Base-by-base conservation (phyloP, 2,888 invertebrate genomes). In the Scelioninae gen. 1 region DNA sequence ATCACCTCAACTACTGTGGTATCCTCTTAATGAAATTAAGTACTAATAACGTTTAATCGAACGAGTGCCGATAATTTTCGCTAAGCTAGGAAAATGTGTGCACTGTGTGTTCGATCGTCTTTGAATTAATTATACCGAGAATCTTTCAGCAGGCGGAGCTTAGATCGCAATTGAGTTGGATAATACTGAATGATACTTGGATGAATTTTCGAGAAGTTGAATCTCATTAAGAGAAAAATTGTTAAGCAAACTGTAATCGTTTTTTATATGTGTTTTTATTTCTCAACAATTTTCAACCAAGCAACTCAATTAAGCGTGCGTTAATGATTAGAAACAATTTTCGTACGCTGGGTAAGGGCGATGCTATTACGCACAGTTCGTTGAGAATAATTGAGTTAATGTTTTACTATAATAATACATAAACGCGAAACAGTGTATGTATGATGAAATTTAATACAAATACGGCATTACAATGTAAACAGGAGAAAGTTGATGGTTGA, bases 11-110 rank as follows among this genome's bases (percentile, higher is more conserved):
- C n/a, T n/a, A n/a, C n/a, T n/a, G n/a, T n/a, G n/a, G n/a, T n/a
- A n/a, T n/a, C n/a, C n/a, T n/a, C n/a, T n/a, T n/a, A 75, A 65
- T 75, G 45, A 75, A 65, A 66, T 75, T 66, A 75, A 65, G 65
- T 75, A 56, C 62, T 38, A 65, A 55, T 63, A 74, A 74, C 63
- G 63, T 63, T 65, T 38, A 34, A 38, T 51, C 34, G 65, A 65
- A 65, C 65, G 38, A 43, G 8, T 40, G 47, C 32, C 29, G 29
- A 31, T 62, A 62, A 62, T 72, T 60, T 51, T 31, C 45, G 43
- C 16, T n/a, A 47, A 45, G 62, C 32, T 32, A 63, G n/a, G 63
- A 11, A 63, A 63, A 62, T 62, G 13, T 31, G 29, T 8, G 55
- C 32, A 32, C 43, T 34, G 45, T 62, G 45, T 16, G 29, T n/a